Base-by-base conservation (phyloP, 1,140 invertebrate species). In the Philotrypesis tridentata region DNA sequence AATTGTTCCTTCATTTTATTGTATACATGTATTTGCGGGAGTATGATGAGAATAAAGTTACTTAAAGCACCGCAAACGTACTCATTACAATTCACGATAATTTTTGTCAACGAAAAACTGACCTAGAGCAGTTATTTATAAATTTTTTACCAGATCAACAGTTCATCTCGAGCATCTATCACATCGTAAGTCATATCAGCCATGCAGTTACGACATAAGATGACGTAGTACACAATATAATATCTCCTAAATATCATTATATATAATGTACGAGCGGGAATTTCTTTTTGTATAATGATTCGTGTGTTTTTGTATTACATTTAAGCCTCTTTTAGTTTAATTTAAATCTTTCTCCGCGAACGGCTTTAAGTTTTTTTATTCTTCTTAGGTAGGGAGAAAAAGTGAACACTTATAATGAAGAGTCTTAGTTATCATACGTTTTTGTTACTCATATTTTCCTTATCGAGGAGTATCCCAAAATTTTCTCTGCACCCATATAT, bases 391-490 rank as follows among this genome's bases (percentile, higher is more conserved):
- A 68, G 68, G 61, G 71, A n/a, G 80, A 43, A 55, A 75, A 84
- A 86, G 85, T 89, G 85, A 90, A 90, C 86, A 88, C 88, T 90
- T 88, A 87, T 85, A 90, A 91, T 86, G 85, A 85, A 85, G 86
- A 88, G 83, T 86, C 84, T 85, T 85, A 82, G 75, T 76, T 23
- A 70, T 31, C 27, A 37, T 40, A 70, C 40, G 17, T 68, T 79
- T 84, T 70, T 70, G 60, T 70, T 76, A 77, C 48, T 77, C 79
- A 43, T n/a, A n/a, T 40, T 81, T 85, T 79, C 65, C 17, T 31
- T 60, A n/a, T 29, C 11, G 73, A 31, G n/a, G 70, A 31, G 40
- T 80, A 17, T 60, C 48, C 33, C 25, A 72, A 73, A 73, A 29
- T 5, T 6, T 80, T 23, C 17, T 65, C 25, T 74, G 60, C 4